phyloP scores from a whole-genome alignment of 2,888 invertebrate genomes.

The Ernsta delagoae region DNA sequence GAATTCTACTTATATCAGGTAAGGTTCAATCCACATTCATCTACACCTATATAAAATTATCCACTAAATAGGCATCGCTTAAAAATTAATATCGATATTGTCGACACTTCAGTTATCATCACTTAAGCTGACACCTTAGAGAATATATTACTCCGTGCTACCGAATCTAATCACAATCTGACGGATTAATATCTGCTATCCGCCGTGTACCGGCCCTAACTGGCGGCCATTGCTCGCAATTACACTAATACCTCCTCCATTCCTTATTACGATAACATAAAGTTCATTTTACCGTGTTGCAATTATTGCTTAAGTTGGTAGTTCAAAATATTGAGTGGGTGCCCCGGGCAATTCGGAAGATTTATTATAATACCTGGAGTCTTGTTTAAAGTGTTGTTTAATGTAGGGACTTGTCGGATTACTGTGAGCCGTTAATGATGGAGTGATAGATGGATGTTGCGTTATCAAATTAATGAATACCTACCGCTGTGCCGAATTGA shows the following conservation, averaged over 20 bases:
- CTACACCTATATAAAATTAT: too few species aligned
- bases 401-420: constrained; percentile 68
- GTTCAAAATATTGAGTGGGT: constrained; percentile 58
- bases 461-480: constrained; percentile 26
- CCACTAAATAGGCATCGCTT: too few species aligned
- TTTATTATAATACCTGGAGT: constrained; percentile 79
- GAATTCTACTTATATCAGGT: too few species aligned
- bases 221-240: constrained; percentile 65
- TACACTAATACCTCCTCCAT: constrained; percentile 46
- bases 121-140: constrained; percentile 67
- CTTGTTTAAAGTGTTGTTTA: constrained; percentile 73
- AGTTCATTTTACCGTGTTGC: constrained; percentile 42
- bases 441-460: constrained; percentile 46
- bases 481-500: constrained; percentile 48
- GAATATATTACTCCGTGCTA: constrained; percentile 81
- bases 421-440: constrained; percentile 47
- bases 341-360: constrained; percentile 68
- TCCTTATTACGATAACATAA: constrained; percentile 44
- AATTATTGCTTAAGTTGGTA: constrained; percentile 44
- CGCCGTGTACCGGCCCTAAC: constrained; percentile 61
- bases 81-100: constrained; percentile 7
- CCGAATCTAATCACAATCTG: constrained; percentile 83
- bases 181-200: constrained; percentile 79
- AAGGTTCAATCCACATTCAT: too few species aligned
- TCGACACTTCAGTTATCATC: constrained; percentile 37